These are phyloP conservation scores for Scaptomyza flava DNA, from an alignment of 2,888 invertebrate species.

Conservation along the genomic window DNA sequence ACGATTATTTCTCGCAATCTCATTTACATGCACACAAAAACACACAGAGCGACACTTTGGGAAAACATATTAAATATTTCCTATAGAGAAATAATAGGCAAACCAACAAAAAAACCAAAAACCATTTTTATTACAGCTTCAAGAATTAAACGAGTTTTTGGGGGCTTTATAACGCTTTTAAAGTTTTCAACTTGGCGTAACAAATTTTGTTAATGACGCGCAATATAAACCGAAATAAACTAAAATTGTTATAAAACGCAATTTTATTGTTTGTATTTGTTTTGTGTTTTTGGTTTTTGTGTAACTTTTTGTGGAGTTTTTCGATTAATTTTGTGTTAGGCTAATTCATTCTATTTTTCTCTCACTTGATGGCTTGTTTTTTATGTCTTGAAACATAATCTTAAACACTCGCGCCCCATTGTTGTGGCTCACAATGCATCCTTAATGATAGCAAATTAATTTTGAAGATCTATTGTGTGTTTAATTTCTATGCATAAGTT, in stretches of 20 bases:
- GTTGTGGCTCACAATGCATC: conserved; percentile 64
- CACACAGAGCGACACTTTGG: conserved; percentile 32
- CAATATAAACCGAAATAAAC: conserved; percentile 72
- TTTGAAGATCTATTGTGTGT: conserved; percentile 52
- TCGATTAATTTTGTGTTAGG: conserved; percentile 31
- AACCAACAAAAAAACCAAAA: conserved; percentile 25
- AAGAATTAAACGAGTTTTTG: conserved; percentile 48
- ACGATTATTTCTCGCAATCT: conserved; percentile 46
- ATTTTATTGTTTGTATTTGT: conserved; percentile 54
- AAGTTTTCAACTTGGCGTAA: conserved; percentile 74
- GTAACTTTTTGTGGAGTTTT: conserved; percentile 42
- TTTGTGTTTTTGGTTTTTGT: conserved; percentile 31
- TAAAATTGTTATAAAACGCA: conserved; percentile 70
- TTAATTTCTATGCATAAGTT: conserved; percentile 19
- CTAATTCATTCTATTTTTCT: conserved; percentile 13
- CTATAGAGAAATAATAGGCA: conserved; percentile 48
- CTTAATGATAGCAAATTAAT: conserved; percentile 74
- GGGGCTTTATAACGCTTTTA: conserved; percentile 51
- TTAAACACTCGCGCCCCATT: conserved; percentile 48
- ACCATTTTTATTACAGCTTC: conserved; percentile 61
- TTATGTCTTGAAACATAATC: conserved; percentile 58
- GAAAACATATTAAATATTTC: conserved; percentile 53
- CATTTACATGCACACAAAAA: conserved; percentile 52
- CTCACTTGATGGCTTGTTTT: conserved; percentile 2
- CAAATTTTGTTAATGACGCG: conserved; percentile 75